phyloP scores from a whole-genome alignment of 35 echinoderm and acorn worm genomes.

The Apostichopus californicus region DNA sequence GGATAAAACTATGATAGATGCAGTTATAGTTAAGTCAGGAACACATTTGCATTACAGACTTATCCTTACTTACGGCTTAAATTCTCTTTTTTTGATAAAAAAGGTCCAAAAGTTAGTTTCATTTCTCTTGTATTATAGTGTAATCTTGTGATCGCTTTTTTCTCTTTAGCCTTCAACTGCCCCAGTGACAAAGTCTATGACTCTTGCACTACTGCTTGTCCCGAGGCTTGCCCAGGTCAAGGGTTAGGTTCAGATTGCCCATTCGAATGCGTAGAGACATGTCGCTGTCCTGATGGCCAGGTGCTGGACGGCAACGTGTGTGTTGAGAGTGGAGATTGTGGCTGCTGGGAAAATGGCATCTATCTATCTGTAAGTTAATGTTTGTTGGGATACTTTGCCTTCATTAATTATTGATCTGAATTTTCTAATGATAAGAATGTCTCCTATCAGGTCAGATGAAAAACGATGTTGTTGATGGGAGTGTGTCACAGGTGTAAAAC shows the following conservation, averaged over 20 bases:
- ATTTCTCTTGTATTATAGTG: neutral
- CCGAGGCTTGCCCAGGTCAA: slow-evolving; percentile 2
- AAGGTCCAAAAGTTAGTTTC: too few species aligned
- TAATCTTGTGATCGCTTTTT: neutral
- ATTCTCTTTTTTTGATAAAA: too few species aligned
- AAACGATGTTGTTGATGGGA: too few species aligned
- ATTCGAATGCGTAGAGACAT: slow-evolving; percentile 73
- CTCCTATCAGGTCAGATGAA: too few species aligned
- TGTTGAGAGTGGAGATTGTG: slow-evolving; percentile 61
- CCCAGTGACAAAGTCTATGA: slow-evolving; percentile 19
- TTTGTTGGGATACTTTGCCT: neutral
- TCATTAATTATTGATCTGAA: neutral
- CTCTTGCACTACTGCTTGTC: slow-evolving; percentile 20
- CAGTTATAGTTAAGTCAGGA: too few species aligned
- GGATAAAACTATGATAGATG: too few species aligned
- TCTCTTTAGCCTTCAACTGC: slow-evolving; percentile 16
- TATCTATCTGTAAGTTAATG: slow-evolving; percentile 61
- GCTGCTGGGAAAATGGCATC: slow-evolving; percentile 58
- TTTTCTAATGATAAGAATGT: too few species aligned
- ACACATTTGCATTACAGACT: too few species aligned
- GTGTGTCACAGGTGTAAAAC: too few species aligned
- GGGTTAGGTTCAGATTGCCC: neutral
- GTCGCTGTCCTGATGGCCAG: slow-evolving; percentile 69
- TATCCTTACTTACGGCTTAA: too few species aligned
- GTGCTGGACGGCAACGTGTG: slow-evolving; percentile 73